phyloP scores from a whole-genome alignment of 2,888 invertebrate genomes.

The Achlya flavicornis region DNA sequence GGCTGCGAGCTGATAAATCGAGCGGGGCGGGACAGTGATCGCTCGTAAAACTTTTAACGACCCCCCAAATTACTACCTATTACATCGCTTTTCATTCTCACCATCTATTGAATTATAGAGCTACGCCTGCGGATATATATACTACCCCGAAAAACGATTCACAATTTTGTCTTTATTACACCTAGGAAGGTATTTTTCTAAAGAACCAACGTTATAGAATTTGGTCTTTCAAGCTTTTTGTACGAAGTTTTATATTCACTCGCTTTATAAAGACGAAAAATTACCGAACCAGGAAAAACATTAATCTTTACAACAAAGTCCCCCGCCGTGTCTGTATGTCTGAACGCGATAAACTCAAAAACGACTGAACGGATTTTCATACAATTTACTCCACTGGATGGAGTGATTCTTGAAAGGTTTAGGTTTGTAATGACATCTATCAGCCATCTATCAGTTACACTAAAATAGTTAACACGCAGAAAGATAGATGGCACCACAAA shows the following conservation, averaged over 20 bases:
- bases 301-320: not conserved
- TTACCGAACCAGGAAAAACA: too few species aligned
- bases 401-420: too few species aligned
- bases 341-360: too few species aligned
- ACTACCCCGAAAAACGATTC: slow-evolving; percentile 13
- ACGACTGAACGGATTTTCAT: too few species aligned
- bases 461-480: too few species aligned
- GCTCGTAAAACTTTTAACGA: slow-evolving; percentile 66
- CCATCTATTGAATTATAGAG: slow-evolving; percentile 42
- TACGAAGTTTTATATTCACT: not conserved
- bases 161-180: not conserved
- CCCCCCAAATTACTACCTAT: slow-evolving; percentile 56
- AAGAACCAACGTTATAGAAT: not conserved
- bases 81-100: slow-evolving; percentile 45
- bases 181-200: not conserved
- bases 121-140: slow-evolving; percentile 21
- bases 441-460: too few species aligned
- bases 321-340: too few species aligned
- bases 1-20: slow-evolving; percentile 53
- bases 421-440: too few species aligned
- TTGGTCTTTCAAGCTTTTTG: not conserved
- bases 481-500: too few species aligned
- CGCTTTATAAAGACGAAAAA: not conserved
- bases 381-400: too few species aligned
- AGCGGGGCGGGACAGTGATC: slow-evolving; percentile 47